Evolutionary conservation across 2,888 invertebrate species (phyloP).

Genomic region (Phengaris arion): DNA sequence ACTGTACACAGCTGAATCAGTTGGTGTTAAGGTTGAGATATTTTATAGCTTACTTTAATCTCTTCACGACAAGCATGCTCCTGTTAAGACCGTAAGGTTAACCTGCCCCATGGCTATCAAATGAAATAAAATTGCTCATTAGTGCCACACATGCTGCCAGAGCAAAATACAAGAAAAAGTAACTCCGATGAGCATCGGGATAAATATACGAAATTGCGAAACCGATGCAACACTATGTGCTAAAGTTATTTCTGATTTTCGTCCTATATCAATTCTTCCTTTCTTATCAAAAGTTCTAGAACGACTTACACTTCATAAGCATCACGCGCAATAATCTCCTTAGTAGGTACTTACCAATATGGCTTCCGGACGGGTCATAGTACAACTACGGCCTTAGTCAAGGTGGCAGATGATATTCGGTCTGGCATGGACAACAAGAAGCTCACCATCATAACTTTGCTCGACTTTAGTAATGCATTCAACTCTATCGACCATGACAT

Average conservation of each 20-base stretch:
- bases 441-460: too few species aligned
- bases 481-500: too few species aligned
- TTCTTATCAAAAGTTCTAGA: neutral
- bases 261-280: neutral
- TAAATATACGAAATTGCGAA: neutral
- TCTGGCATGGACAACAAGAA: too few species aligned
- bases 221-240: neutral
- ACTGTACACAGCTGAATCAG: neutral
- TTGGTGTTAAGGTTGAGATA: neutral
- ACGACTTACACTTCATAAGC: neutral
- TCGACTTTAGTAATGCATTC: too few species aligned
- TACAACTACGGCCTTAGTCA: neutral
- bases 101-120: neutral
- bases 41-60: too few species aligned
- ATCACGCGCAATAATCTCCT: neutral
- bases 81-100: neutral
- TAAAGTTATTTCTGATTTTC: neutral
- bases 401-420: neutral
- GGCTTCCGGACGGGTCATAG: neutral
- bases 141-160: neutral
- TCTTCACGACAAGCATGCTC: neutral
- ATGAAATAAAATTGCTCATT: neutral
- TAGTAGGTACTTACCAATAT: neutral
- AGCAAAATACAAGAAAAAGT: neutral
- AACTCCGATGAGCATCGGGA: neutral